Conservation (phyloP, 2,797 vertebrate genomes). For the Margarornis squamiger region DNA sequence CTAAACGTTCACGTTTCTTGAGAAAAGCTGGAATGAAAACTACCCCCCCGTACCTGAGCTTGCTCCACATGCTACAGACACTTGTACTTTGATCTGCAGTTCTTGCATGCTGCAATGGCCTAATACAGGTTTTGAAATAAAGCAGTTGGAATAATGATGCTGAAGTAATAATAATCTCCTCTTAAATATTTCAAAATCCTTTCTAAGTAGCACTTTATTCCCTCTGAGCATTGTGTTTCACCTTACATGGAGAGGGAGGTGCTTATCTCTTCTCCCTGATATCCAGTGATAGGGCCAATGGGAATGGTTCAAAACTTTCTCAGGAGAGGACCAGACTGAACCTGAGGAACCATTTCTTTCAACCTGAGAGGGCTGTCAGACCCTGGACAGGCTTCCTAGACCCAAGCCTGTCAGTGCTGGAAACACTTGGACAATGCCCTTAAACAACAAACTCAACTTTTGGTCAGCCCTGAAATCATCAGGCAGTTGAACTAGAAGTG, state of each 20-base stretch:
- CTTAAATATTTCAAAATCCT: constrained; percentile 23
- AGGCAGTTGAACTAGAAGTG: not conserved
- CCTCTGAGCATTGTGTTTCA: not conserved
- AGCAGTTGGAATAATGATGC: not conserved
- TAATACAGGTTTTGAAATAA: constrained; percentile 1
- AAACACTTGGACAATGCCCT: not conserved
- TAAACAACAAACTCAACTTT: not conserved
- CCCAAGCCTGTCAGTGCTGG: not conserved
- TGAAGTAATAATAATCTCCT: not conserved
- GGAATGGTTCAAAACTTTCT: not conserved
- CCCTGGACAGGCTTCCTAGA: not conserved
- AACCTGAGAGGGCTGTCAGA: not conserved
- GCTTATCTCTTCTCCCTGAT: not conserved
- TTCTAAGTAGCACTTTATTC: not conserved
- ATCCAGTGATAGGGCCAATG: not conserved
- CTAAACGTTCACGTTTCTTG: not conserved
- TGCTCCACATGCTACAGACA: not conserved
- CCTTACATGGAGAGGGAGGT: not conserved
- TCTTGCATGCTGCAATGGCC: not conserved
- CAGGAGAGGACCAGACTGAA: not conserved
- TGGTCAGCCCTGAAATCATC: not conserved
- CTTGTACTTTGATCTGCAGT: not conserved
- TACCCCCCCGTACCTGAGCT: not conserved
- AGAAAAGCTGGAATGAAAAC: not conserved
- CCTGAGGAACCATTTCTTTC: not conserved